Evolutionary conservation across 1,140 invertebrate species (phyloP).

Genomic region (Drosophila sturtevanti): DNA sequence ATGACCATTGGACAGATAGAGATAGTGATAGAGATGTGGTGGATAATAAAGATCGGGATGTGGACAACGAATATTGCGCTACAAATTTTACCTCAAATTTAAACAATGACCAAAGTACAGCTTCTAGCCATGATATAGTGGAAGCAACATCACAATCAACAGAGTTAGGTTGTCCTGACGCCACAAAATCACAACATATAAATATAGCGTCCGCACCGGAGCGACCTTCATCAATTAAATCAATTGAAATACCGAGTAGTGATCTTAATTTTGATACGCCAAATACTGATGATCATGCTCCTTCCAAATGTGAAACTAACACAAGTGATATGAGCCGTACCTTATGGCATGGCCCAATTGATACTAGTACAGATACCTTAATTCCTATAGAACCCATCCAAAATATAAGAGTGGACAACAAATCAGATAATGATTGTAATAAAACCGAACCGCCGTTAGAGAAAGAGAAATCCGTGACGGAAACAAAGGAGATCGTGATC

Average conservation of each 20-base stretch:
- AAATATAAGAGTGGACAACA: background rate
- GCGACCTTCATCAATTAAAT: background rate
- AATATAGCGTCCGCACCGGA: background rate
- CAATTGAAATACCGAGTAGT: background rate
- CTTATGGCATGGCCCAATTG: conserved; percentile 68
- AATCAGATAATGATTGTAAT: conserved; percentile 8
- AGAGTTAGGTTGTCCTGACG: conserved; percentile 17
- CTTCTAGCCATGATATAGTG: conserved; percentile 48
- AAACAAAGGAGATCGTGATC: too few relatives aligned
- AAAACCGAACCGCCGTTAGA: background rate
- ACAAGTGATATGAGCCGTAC: conserved; percentile 48
- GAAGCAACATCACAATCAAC: conserved; percentile 39
- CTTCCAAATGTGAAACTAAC: conserved; percentile 32
- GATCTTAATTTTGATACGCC: background rate
- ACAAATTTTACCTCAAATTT: conserved; percentile 32
- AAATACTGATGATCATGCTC: conserved; percentile 39
- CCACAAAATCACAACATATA: background rate
- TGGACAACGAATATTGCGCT: conserved; percentile 17
- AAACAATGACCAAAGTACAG: conserved; percentile 54
- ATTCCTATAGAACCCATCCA: conserved; percentile 63
- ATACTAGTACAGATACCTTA: conserved; percentile 84
- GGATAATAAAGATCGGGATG: conserved; percentile 12
- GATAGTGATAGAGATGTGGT: conserved; percentile 15
- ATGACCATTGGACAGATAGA: conserved; percentile 1
- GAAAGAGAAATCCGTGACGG: conserved; percentile 11